A percentile compares a stretch with the other conserved stretches of the same genome.
Conservation (phyloP, 2,797 vertebrate genomes). For the Pipistrellus pipistrellus region DNA sequence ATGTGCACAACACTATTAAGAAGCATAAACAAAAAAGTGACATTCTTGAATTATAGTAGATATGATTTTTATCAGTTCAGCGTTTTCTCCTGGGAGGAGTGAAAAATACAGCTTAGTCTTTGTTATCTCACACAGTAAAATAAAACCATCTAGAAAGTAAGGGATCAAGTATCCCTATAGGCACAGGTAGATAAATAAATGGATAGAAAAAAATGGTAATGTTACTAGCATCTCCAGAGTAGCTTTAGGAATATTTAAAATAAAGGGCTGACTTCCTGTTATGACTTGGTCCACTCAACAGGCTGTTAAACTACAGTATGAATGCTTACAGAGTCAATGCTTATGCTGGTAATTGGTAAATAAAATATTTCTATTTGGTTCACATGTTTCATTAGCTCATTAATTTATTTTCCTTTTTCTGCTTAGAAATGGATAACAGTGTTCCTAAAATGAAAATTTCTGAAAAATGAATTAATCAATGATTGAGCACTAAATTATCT, state of each 20-base stretch:
- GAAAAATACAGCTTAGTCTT: background rate
- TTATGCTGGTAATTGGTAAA: background rate
- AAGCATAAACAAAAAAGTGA: background rate
- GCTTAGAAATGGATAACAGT: background rate
- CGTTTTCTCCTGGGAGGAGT: background rate
- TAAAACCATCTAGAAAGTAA: slow-evolving; percentile 33
- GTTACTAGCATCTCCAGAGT: background rate
- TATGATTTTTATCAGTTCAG: slow-evolving; percentile 19
- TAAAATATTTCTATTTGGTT: background rate
- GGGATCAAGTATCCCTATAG: background rate
- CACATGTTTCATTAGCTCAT: background rate
- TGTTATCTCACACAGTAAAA: slow-evolving; percentile 22
- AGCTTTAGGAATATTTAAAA: background rate
- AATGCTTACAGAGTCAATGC: background rate
- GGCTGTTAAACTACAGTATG: background rate
- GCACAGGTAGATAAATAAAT: slow-evolving; percentile 36
- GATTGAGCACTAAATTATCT: background rate
- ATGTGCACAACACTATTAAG: background rate
- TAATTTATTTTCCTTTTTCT: background rate
- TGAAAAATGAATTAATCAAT: background rate
- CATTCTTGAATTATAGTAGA: background rate
- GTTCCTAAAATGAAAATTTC: background rate
- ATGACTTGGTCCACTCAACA: background rate
- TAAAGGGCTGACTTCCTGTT: background rate
- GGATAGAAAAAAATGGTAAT: background rate